A percentile compares a stretch with the other conserved stretches of the same genome.
Evolutionary conservation across 1,140 invertebrate genomes (phyloP).

Genomic region (Drosophila azteca): DNA sequence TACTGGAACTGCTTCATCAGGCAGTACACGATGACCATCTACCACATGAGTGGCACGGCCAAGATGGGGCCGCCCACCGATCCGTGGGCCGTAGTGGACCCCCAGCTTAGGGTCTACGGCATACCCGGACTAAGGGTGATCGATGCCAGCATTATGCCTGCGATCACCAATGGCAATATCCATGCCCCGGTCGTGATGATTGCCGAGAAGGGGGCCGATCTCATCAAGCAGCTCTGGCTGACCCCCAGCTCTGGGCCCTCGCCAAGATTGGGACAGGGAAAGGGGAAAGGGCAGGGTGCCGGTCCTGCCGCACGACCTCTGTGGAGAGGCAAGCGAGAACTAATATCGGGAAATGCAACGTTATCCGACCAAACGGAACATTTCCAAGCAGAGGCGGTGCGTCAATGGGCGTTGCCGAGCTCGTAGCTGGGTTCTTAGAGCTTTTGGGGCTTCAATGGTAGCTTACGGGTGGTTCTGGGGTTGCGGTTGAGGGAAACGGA

Average conservation of each 20-base stretch:
- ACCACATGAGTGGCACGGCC: constrained; percentile 92
- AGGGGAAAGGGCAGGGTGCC: constrained; percentile 1
- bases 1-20: constrained; percentile 92
- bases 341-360: constrained; percentile 23
- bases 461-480: neutral
- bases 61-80: constrained; percentile 93
- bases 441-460: too few relatives aligned
- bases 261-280: neutral
- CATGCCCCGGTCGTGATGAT: constrained; percentile 96
- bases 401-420: constrained; percentile 64
- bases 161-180: constrained; percentile 92
- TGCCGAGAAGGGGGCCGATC: constrained; percentile 94
- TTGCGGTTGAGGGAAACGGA: too few relatives aligned
- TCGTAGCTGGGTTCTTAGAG: constrained; percentile 32
- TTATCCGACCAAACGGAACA: neutral
- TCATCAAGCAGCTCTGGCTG: constrained; percentile 91
- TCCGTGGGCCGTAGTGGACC: constrained; percentile 92
- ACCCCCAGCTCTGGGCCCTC: constrained; percentile 43
- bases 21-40: constrained; percentile 94
- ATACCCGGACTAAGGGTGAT: constrained; percentile 88
- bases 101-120: constrained; percentile 90
- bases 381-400: constrained; percentile 1
- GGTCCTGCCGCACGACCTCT: constrained; percentile 13
- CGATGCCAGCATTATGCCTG: constrained; percentile 84
- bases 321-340: constrained; percentile 51